Conservation (phyloP, 2,797 vertebrate species). For the Alauda arvensis region DNA sequence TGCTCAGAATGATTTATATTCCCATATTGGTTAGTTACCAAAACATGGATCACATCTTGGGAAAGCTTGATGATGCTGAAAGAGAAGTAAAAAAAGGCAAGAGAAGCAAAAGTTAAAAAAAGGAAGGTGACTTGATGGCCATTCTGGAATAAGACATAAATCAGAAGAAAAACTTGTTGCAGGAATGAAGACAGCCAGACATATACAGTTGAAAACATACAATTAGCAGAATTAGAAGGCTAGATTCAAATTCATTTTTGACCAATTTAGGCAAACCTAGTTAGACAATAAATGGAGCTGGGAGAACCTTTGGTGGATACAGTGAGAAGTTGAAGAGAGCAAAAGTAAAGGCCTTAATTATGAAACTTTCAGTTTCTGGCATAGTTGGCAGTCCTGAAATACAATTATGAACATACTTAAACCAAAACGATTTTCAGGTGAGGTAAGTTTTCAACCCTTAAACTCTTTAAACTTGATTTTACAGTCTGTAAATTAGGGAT, state of each 20-base stretch:
- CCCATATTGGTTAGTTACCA: neutral
- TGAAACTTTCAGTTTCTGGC: neutral
- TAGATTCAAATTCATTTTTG: neutral
- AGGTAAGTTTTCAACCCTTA: neutral
- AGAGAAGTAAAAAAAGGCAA: neutral
- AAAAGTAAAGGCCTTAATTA: neutral
- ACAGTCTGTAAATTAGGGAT: neutral
- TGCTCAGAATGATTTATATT: conserved; percentile 10
- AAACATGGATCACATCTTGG: neutral
- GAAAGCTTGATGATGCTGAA: neutral
- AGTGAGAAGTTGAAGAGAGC: neutral
- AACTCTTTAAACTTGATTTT: neutral
- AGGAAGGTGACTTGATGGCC: neutral
- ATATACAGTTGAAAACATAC: neutral
- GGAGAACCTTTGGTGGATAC: neutral
- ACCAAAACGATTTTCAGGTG: neutral
- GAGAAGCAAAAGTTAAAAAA: neutral
- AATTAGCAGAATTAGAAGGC: neutral
- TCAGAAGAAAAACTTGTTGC: neutral
- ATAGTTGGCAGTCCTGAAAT: neutral
- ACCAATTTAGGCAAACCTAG: neutral
- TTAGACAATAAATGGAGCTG: neutral
- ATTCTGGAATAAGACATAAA: neutral
- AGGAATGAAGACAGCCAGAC: neutral
- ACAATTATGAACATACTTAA: neutral